A percentile compares a stretch with the other conserved stretches of the same genome.
Evolutionary conservation across 23 tunicate species (phyloP).

Genomic region (Clavelina lepadiformis): DNA sequence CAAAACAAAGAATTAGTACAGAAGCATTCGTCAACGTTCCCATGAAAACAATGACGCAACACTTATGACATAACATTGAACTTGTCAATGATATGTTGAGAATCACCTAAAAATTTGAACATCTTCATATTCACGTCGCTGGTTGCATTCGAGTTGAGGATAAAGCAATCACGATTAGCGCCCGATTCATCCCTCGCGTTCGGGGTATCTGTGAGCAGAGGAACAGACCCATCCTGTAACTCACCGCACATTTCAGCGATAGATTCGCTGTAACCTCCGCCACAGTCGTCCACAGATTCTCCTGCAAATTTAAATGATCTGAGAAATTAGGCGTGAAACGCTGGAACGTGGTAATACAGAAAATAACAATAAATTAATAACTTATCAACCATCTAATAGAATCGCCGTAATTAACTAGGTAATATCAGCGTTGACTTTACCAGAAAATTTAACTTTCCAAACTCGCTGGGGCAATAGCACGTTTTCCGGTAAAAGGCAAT

Average conservation of each 20-base stretch:
- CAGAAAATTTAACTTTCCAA: constrained; percentile 85
- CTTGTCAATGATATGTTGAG: no score
- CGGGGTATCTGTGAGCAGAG: constrained; percentile 64
- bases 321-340: no score
- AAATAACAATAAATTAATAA: no score
- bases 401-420: no score
- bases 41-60: not conserved
- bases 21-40: not conserved
- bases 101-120: constrained; percentile 53
- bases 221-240: constrained; percentile 60
- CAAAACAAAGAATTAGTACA: not conserved
- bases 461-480: constrained; percentile 70
- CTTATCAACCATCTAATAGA: no score
- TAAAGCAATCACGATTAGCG: constrained; percentile 63
- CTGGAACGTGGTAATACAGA: no score
- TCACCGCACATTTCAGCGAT: constrained; percentile 92
- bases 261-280: constrained; percentile 89
- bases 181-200: constrained; percentile 78
- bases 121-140: constrained; percentile 19
- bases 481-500: constrained; percentile 45
- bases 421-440: no score
- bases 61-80: not conserved
- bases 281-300: constrained; percentile 89
- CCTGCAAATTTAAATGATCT: constrained; percentile 21
- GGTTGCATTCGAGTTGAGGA: constrained; percentile 23